Percentiles rank a stretch among this genome's conserved stretches.
Conservation (phyloP, 2,888 invertebrate species). For the Lithophane socia region DNA sequence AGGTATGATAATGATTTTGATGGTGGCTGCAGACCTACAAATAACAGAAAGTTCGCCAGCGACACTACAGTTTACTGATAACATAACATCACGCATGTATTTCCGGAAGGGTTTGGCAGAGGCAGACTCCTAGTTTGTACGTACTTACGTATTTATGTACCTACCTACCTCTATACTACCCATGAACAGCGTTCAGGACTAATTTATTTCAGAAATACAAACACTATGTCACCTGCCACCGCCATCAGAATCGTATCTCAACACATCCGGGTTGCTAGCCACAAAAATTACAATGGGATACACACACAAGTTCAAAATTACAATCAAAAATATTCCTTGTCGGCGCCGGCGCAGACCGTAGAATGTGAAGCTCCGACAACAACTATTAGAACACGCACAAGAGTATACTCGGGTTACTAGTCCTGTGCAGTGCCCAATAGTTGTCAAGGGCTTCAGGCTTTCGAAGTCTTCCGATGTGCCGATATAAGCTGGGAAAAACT, state of each 20-base stretch:
- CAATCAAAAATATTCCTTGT: conserved; percentile 17
- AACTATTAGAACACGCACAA: conserved; percentile 99
- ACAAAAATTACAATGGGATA: conserved; percentile 34
- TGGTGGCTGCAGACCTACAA: background rate
- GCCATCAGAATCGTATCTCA: conserved; percentile 6
- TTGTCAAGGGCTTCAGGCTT: conserved; percentile 94
- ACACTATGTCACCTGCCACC: background rate
- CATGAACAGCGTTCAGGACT: background rate
- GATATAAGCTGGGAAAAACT: conserved; percentile 51
- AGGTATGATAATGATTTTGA: background rate
- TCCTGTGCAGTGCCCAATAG: conserved; percentile 99
- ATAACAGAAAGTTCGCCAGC: background rate
- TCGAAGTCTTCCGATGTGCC: conserved; percentile 46
- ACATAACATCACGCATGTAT: no score
- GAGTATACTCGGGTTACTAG: conserved; percentile 95
- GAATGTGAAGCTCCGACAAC: conserved; percentile 94
- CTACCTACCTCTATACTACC: background rate
- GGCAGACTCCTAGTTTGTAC: no score
- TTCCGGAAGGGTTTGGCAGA: no score
- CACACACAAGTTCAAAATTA: conserved; percentile 39
- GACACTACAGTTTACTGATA: background rate
- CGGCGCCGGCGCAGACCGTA: conserved; percentile 68
- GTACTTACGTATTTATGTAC: background rate
- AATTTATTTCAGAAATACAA: background rate
- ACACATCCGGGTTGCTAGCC: conserved; percentile 45